phyloP scores from a whole-genome alignment of 2,113 vertebrate genomes.

The Brevimyrus niger region DNA sequence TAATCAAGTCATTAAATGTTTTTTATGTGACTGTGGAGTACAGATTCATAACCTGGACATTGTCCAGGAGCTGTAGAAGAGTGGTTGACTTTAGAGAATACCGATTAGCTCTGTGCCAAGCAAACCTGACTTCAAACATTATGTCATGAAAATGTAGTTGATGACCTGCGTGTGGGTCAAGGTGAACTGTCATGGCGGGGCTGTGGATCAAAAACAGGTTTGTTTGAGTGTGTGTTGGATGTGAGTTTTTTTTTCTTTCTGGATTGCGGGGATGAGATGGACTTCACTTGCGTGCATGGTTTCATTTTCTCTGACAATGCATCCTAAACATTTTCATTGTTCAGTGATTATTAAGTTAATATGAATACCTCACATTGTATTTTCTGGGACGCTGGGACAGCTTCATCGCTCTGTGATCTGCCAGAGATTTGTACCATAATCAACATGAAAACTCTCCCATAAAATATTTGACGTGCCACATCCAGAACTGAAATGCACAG shows the following conservation, averaged over 20 bases:
- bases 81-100: not conserved
- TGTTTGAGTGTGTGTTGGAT: not conserved
- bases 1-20: not conserved
- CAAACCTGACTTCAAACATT: not conserved
- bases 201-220: not conserved
- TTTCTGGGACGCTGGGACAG: not conserved
- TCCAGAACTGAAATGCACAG: not conserved
- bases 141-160: not conserved
- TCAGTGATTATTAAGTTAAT: not conserved
- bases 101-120: not conserved
- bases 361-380: not conserved
- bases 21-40: not conserved
- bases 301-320: not conserved
- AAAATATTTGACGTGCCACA: not conserved
- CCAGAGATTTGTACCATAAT: not conserved
- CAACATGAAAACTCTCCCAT: not conserved
- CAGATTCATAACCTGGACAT: not conserved
- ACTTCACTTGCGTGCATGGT: not conserved
- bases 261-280: not conserved
- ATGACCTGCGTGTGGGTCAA: not conserved
- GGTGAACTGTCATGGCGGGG: not conserved
- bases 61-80: not conserved
- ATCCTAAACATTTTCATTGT: not conserved
- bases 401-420: not conserved
- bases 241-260: not conserved